phyloP scores from a whole-genome alignment of 2,888 invertebrate species.

The Hedya salicella region DNA sequence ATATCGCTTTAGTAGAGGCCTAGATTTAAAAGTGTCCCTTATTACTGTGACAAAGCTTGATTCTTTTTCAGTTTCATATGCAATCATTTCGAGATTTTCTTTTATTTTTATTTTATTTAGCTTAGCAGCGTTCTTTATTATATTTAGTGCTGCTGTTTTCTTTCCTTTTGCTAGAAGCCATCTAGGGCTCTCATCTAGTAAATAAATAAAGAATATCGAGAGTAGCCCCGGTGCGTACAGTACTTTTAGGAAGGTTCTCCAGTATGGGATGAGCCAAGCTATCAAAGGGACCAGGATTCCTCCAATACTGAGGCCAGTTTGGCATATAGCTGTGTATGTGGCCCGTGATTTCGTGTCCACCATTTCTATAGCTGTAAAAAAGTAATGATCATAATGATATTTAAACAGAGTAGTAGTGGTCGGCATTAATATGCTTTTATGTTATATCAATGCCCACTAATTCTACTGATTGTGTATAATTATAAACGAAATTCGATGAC shows the following conservation, averaged over 20 bases:
- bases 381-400: background rate
- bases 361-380: conserved; percentile 69
- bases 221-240: conserved; percentile 89
- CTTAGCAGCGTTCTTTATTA: conserved; percentile 86
- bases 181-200: conserved; percentile 90
- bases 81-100: conserved; percentile 56
- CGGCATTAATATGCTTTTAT: too few species aligned
- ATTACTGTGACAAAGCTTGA: conserved; percentile 57
- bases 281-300: conserved; percentile 56
- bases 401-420: background rate
- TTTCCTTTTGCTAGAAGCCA: conserved; percentile 90
- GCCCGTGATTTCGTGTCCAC: conserved; percentile 67
- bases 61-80: conserved; percentile 55
- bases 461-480: too few species aligned
- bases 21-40: conserved; percentile 67
- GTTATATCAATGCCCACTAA: too few species aligned
- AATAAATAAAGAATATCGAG: conserved; percentile 87
- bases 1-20: conserved; percentile 63
- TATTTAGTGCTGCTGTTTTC: conserved; percentile 85
- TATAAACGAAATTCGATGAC: too few species aligned
- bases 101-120: conserved; percentile 67
- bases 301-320: conserved; percentile 54
- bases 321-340: conserved; percentile 59
- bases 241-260: conserved; percentile 87
- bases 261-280: conserved; percentile 84